Conservation (phyloP, 1,140 invertebrate genomes). For the Tetragnatha versicolor region DNA sequence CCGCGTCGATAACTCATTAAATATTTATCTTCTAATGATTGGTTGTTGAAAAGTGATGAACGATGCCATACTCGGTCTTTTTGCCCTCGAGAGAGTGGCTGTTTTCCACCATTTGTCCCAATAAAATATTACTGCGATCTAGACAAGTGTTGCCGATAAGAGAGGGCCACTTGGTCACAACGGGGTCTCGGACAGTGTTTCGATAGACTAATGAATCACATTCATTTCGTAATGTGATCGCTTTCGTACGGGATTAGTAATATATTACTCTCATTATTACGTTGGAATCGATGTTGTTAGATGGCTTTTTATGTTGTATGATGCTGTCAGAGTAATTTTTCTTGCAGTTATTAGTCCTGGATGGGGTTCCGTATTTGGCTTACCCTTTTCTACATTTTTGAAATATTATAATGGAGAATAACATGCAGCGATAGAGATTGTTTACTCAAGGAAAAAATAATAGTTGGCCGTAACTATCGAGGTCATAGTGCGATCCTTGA, state of each 20-base stretch:
- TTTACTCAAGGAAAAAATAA: too few species aligned
- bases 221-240: conserved; percentile 39
- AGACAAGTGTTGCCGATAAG: conserved; percentile 24
- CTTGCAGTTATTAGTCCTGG: neutral
- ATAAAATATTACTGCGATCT: conserved; percentile 36
- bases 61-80: conserved; percentile 16
- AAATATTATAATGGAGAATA: too few species aligned
- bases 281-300: neutral
- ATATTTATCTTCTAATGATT: conserved; percentile 45
- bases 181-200: neutral
- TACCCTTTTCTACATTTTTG: too few species aligned
- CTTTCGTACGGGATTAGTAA: conserved; percentile 22
- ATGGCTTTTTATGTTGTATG: neutral
- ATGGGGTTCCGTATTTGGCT: too few species aligned
- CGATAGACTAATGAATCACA: conserved; percentile 27
- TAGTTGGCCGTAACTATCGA: too few species aligned
- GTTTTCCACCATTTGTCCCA: conserved; percentile 37
- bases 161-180: neutral
- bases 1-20: conserved; percentile 34
- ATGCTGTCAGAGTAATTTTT: neutral
- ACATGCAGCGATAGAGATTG: too few species aligned
- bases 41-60: conserved; percentile 52
- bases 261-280: conserved; percentile 22
- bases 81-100: conserved; percentile 23
- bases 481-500: too few species aligned